Percentiles rank a stretch among this genome's conserved stretches.
Conservation (phyloP, 2,888 invertebrate species). For the Vesta saturnalis region DNA sequence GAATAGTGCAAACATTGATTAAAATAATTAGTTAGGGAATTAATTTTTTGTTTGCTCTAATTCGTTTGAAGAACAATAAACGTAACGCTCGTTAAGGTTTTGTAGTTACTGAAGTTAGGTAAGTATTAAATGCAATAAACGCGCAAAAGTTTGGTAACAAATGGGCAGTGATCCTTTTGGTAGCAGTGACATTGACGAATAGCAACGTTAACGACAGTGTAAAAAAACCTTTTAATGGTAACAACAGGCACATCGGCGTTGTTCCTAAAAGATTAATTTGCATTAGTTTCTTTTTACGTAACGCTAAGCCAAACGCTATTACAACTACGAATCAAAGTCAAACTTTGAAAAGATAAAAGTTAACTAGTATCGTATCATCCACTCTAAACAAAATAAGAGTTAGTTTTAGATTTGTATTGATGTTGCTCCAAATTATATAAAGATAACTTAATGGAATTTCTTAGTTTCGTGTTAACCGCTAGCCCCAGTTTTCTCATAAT, state of each 20-base stretch:
- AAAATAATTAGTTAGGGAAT: background rate
- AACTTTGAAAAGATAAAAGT: slow-evolving; percentile 12
- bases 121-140: slow-evolving; percentile 17
- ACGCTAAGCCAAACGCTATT: background rate
- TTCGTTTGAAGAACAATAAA: background rate
- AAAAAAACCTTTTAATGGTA: slow-evolving; percentile 27
- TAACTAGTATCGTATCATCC: too few species aligned
- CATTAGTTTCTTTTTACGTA: slow-evolving; percentile 25
- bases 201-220: slow-evolving; percentile 31
- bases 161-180: slow-evolving; percentile 29
- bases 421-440: too few species aligned
- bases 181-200: slow-evolving; percentile 33
- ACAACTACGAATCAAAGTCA: background rate
- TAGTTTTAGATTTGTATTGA: too few species aligned
- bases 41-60: background rate
- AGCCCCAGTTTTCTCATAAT: background rate
- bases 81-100: slow-evolving; percentile 5
- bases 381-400: too few species aligned
- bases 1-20: background rate
- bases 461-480: background rate
- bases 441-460: too few species aligned
- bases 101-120: slow-evolving; percentile 3
- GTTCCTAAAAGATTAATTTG: slow-evolving; percentile 32
- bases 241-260: slow-evolving; percentile 29
- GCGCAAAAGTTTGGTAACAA: slow-evolving; percentile 31